These are phyloP conservation scores for Corythornis cristatus DNA, from an alignment of 2,113 vertebrate species.

Conservation along the genomic window DNA sequence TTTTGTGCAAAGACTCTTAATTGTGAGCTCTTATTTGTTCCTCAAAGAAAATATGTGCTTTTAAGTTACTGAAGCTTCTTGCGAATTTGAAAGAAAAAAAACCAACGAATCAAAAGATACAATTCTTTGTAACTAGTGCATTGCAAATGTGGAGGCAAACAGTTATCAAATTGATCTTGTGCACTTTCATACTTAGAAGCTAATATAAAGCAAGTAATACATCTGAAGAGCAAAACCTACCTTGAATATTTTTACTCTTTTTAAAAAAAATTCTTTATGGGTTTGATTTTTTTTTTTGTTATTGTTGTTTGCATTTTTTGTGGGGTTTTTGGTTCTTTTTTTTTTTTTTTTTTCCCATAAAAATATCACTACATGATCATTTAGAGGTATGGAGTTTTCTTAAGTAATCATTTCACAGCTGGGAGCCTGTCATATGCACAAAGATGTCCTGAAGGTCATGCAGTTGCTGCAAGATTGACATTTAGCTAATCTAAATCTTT, in stretches of 20 bases:
- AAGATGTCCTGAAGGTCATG: constrained; percentile 43
- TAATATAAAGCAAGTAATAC: not conserved
- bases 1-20: not conserved
- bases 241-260: not conserved
- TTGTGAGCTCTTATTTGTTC: not conserved
- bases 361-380: not conserved
- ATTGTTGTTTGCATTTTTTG: no score
- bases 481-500: constrained; percentile 61
- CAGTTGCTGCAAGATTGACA: constrained; percentile 41
- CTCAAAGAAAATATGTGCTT: not conserved
- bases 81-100: not conserved
- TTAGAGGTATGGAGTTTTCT: not conserved
- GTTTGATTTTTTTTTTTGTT: no score
- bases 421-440: not conserved
- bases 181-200: not conserved
- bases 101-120: not conserved
- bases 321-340: no score
- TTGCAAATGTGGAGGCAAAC: not conserved
- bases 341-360: not conserved
- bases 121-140: not conserved
- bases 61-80: not conserved
- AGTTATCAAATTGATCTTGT: not conserved
- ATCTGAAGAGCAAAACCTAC: not conserved
- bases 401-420: not conserved
- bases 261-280: no score